These are phyloP conservation scores for Cynodonichthys magdalenae DNA, from an alignment of 2,797 vertebrate species.

Conservation along the genomic window DNA sequence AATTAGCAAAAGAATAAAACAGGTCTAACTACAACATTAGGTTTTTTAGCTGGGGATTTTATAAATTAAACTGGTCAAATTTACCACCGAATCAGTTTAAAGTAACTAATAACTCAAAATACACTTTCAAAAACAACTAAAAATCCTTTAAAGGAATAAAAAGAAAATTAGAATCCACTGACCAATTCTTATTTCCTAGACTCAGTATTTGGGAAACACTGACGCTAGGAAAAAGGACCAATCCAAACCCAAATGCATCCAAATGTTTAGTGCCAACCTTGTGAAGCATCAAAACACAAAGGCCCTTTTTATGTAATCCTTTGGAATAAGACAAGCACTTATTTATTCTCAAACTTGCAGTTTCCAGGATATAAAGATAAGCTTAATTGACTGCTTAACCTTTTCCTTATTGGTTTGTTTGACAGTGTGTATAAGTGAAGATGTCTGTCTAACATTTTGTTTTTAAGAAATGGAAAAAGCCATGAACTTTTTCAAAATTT, in stretches of 20 bases:
- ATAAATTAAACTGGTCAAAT: slow-evolving; percentile 7
- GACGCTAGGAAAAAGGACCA: slow-evolving; percentile 11
- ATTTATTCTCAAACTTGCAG: slow-evolving; percentile 15
- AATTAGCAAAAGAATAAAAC: background rate
- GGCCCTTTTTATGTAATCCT: slow-evolving; percentile 46
- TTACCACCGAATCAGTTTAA: slow-evolving; percentile 15
- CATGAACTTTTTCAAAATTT: slow-evolving; percentile 11
- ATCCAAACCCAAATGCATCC: slow-evolving; percentile 9
- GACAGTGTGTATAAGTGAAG: slow-evolving; percentile 24
- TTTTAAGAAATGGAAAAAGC: slow-evolving; percentile 12
- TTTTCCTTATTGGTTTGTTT: slow-evolving; percentile 37
- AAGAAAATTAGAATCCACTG: slow-evolving; percentile 42
- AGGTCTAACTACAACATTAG: too few relatives aligned
- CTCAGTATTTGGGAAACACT: slow-evolving; percentile 27
- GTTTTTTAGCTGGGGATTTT: too few relatives aligned
- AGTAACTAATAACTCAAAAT: too few relatives aligned
- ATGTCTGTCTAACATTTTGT: slow-evolving; percentile 31
- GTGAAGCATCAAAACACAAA: slow-evolving; percentile 46
- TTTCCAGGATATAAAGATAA: slow-evolving; percentile 44
- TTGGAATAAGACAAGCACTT: slow-evolving; percentile 31
- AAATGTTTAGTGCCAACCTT: slow-evolving; percentile 19
- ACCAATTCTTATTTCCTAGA: slow-evolving; percentile 28
- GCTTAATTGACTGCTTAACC: slow-evolving; percentile 23
- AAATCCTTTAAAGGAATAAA: slow-evolving; percentile 3
- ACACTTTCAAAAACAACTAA: slow-evolving; percentile 1